These are phyloP conservation scores for Therioaphis trifolii DNA, from an alignment of 2,888 invertebrate genomes.

Conservation along the genomic window DNA sequence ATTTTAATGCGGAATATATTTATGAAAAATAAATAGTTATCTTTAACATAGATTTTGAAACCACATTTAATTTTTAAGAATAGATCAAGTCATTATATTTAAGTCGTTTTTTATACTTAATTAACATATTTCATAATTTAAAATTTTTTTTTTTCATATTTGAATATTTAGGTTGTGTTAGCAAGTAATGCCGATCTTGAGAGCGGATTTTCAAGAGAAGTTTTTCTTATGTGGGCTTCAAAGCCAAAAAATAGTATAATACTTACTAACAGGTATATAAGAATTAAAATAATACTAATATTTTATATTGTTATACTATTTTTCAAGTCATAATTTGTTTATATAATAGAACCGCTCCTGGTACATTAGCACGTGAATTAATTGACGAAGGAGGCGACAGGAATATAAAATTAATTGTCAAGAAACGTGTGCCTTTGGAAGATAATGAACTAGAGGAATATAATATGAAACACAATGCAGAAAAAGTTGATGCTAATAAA, in stretches of 20 bases:
- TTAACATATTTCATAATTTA: too few species aligned
- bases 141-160: too few species aligned
- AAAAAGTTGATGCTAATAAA: neutral
- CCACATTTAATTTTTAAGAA: too few species aligned
- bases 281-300: conserved; percentile 4
- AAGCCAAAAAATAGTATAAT: conserved; percentile 94
- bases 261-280: conserved; percentile 79
- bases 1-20: too few species aligned
- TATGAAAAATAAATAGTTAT: too few species aligned
- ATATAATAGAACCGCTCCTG: conserved; percentile 78
- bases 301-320: neutral
- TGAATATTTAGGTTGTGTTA: conserved; percentile 78
- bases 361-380: conserved; percentile 82
- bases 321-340: neutral
- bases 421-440: conserved; percentile 79
- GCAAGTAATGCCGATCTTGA: conserved; percentile 96
- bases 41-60: too few species aligned
- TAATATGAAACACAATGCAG: conserved; percentile 73
- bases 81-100: too few species aligned
- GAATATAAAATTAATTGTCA: conserved; percentile 78
- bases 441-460: conserved; percentile 83
- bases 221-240: conserved; percentile 93
- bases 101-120: too few species aligned
- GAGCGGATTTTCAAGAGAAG: conserved; percentile 91
- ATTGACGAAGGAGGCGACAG: conserved; percentile 82